These are phyloP conservation scores for Drosophila atripex DNA, from an alignment of 2,888 invertebrate genomes.

Conservation along the genomic window DNA sequence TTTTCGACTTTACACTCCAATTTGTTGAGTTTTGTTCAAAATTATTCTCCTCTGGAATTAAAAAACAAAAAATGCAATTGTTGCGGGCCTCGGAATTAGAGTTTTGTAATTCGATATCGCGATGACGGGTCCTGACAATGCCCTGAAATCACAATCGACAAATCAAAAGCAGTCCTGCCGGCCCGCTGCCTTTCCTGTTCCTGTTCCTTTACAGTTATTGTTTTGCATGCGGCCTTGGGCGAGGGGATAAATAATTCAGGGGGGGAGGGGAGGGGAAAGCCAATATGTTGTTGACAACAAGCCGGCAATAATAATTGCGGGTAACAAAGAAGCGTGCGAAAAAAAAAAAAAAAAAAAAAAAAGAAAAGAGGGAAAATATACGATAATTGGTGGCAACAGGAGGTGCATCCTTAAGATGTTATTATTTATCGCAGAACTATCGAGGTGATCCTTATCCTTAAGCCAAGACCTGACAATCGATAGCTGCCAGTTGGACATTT, in stretches of 20 bases:
- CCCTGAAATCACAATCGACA: constrained; percentile 59
- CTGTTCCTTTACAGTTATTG: constrained; percentile 17
- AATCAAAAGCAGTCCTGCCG: neutral
- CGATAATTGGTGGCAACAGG: neutral
- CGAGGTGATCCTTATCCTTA: too few relatives aligned
- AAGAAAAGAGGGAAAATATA: neutral
- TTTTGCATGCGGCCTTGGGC: constrained; percentile 21
- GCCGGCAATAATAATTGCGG: constrained; percentile 57
- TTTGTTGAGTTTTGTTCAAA: neutral
- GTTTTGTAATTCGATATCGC: constrained; percentile 67
- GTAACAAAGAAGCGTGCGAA: constrained; percentile 43
- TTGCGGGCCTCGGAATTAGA: too few relatives aligned
- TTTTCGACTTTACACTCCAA: neutral
- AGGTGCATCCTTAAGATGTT: neutral
- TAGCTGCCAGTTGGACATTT: constrained; percentile 30
- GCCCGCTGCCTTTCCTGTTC: neutral
- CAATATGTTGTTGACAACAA: constrained; percentile 69
- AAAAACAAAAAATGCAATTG: constrained; percentile 65
- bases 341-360: neutral
- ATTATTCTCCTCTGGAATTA: constrained; percentile 43
- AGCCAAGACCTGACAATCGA: constrained; percentile 25
- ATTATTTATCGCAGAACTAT: neutral
- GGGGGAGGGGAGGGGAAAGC: constrained; percentile 39
- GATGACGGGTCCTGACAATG: constrained; percentile 56
- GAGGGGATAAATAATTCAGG: constrained; percentile 44